Conservation (phyloP, 2,888 invertebrate species). For the Neoitamus cyanurus region DNA sequence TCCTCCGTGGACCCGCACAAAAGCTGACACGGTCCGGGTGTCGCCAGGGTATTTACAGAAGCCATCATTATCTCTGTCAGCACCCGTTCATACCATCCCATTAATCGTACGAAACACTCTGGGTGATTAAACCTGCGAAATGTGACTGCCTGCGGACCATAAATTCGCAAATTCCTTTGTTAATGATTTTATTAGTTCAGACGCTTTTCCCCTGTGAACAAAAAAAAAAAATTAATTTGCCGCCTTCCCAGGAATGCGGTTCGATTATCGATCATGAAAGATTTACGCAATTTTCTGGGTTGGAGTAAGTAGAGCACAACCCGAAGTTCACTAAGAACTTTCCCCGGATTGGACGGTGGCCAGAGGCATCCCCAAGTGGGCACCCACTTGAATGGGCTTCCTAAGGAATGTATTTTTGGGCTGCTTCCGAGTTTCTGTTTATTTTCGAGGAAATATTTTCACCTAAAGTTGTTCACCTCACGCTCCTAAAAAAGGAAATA, state of each 20-base stretch:
- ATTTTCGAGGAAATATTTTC: background rate
- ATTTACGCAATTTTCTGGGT: background rate
- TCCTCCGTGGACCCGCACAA: background rate
- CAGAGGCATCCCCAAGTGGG: background rate
- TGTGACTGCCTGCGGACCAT: background rate
- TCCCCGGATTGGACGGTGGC: background rate
- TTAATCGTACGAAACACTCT: background rate
- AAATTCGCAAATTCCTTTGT: slow-evolving; percentile 1
- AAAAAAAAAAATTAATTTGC: background rate
- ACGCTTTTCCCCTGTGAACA: background rate
- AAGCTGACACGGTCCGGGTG: background rate
- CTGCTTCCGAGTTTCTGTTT: background rate
- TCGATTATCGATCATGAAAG: background rate
- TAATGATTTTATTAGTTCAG: background rate
- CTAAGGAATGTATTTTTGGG: background rate
- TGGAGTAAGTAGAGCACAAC: background rate
- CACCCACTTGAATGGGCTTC: background rate
- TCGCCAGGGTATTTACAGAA: background rate
- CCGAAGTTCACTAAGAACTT: background rate
- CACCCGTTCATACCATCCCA: background rate
- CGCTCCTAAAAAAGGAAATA: background rate
- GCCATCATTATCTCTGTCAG: background rate
- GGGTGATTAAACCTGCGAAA: slow-evolving; percentile 1
- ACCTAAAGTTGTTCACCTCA: background rate
- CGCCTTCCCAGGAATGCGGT: background rate